These are phyloP conservation scores for Gryllus bimaculatus DNA, from an alignment of 1,140 invertebrate genomes.

Conservation along the genomic window DNA sequence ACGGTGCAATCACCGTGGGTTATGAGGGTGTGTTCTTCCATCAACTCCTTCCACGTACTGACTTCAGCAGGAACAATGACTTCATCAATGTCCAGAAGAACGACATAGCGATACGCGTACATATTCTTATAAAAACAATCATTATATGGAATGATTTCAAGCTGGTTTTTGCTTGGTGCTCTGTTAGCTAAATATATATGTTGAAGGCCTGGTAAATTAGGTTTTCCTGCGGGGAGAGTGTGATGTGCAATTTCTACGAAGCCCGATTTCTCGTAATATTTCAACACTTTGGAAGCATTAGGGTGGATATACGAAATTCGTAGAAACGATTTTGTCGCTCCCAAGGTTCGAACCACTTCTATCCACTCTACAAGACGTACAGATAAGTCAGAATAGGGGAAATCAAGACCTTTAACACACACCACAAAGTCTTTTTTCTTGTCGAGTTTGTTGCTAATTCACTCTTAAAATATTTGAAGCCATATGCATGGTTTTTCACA, in stretches of 20 bases:
- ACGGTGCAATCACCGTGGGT: no score
- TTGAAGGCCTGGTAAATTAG: no score
- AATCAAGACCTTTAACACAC: constrained; percentile 56
- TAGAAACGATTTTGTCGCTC: constrained; percentile 86
- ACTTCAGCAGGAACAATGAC: neutral
- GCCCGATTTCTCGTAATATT: constrained; percentile 65
- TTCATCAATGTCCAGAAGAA: neutral
- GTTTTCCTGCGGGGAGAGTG: no score
- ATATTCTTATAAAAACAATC: constrained; percentile 50
- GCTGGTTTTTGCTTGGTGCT: no score
- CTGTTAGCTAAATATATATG: no score
- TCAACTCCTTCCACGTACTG: constrained; percentile 35
- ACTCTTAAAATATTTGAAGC: no score
- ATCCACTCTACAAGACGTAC: constrained; percentile 91
- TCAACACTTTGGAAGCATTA: constrained; percentile 78
- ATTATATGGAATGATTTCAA: constrained; percentile 45
- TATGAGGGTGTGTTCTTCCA: no score
- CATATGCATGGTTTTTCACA: no score
- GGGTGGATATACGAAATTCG: constrained; percentile 83
- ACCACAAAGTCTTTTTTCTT: neutral
- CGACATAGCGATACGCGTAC: neutral
- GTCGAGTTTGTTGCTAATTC: no score
- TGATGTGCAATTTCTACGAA: constrained; percentile 40
- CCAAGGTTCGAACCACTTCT: constrained; percentile 72
- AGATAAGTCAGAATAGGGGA: constrained; percentile 80